Evolutionary conservation across 2,113 vertebrate species (phyloP).

Genomic region (Campylomormyrus tamandua): DNA sequence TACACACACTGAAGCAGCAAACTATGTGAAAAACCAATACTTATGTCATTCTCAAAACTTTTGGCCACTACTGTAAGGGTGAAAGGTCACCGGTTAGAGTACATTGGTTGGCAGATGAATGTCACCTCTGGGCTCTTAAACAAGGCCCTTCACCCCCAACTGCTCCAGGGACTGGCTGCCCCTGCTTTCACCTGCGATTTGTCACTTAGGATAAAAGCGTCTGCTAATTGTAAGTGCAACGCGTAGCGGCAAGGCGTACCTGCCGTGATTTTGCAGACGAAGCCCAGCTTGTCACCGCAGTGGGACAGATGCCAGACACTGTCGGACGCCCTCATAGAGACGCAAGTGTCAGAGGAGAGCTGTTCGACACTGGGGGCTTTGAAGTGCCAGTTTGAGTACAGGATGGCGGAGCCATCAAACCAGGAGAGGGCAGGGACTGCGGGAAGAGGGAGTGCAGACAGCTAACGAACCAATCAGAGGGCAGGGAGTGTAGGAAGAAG

Average conservation of each 20-base stretch:
- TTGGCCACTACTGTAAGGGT: neutral
- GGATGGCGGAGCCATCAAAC: slow-evolving; percentile 71
- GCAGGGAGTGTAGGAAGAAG: neutral
- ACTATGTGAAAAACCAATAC: too few relatives aligned
- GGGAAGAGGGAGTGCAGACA: neutral
- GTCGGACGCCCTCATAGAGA: slow-evolving; percentile 63
- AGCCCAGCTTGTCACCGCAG: slow-evolving; percentile 70
- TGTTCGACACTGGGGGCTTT: slow-evolving; percentile 55
- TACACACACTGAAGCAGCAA: too few relatives aligned
- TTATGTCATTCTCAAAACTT: too few relatives aligned
- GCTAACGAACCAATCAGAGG: neutral
- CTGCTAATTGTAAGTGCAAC: neutral
- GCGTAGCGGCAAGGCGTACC: slow-evolving; percentile 49
- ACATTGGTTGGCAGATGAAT: neutral
- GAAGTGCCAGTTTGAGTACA: slow-evolving; percentile 77
- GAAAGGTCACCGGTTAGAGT: neutral
- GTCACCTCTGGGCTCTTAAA: neutral
- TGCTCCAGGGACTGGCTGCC: neutral
- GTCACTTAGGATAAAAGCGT: neutral
- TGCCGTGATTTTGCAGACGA: slow-evolving; percentile 76
- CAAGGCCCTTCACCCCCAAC: neutral
- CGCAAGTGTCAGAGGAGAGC: slow-evolving; percentile 61
- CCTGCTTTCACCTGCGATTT: neutral
- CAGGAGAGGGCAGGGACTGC: slow-evolving; percentile 68
- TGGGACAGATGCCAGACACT: slow-evolving; percentile 69